Conservation (phyloP, 2,113 vertebrate genomes). For the Zeus faber region DNA sequence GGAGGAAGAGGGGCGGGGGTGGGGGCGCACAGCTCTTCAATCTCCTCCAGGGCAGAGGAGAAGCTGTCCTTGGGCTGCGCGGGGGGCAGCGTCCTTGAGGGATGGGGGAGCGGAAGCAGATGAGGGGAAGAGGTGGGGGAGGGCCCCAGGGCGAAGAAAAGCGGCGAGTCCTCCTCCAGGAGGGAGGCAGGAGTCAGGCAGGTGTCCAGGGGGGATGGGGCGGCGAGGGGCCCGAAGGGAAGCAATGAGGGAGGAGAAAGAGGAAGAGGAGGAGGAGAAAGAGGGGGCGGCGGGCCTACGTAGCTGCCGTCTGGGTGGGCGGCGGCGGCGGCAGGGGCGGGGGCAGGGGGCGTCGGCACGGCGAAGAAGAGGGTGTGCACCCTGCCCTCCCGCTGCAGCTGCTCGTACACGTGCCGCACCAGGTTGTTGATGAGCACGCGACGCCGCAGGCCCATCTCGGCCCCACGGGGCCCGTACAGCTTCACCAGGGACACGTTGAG, state of each 20-base stretch:
- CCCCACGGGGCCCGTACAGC: slow-evolving; percentile 81
- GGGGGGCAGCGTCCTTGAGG: slow-evolving; percentile 40
- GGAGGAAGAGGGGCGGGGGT: background rate
- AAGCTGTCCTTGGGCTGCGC: slow-evolving; percentile 81
- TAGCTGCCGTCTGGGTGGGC: slow-evolving; percentile 63
- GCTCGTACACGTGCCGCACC: slow-evolving; percentile 85
- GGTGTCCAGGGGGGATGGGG: slow-evolving; percentile 77
- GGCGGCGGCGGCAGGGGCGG: slow-evolving; percentile 55
- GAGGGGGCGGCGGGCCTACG: slow-evolving; percentile 64
- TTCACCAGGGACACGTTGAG: slow-evolving; percentile 95
- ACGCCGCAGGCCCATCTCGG: slow-evolving; percentile 84
- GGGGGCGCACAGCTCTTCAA: slow-evolving; percentile 81
- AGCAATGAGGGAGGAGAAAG: slow-evolving; percentile 41
- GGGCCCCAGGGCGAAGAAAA: slow-evolving; percentile 80
- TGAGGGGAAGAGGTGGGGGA: slow-evolving; percentile 16
- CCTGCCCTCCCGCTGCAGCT: slow-evolving; percentile 84
- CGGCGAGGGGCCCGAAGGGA: slow-evolving; percentile 65
- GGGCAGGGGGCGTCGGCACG: slow-evolving; percentile 54
- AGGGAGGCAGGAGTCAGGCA: slow-evolving; percentile 86
- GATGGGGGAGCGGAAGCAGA: slow-evolving; percentile 30
- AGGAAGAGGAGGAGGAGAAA: slow-evolving; percentile 56
- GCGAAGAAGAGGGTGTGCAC: slow-evolving; percentile 75
- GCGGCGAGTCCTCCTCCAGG: slow-evolving; percentile 79
- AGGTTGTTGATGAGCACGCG: slow-evolving; percentile 91
- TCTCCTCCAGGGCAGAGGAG: slow-evolving; percentile 86